Evolutionary conservation across 2,888 invertebrate species (phyloP).

Genomic region (Acanthosoma haemorrhoidale): DNA sequence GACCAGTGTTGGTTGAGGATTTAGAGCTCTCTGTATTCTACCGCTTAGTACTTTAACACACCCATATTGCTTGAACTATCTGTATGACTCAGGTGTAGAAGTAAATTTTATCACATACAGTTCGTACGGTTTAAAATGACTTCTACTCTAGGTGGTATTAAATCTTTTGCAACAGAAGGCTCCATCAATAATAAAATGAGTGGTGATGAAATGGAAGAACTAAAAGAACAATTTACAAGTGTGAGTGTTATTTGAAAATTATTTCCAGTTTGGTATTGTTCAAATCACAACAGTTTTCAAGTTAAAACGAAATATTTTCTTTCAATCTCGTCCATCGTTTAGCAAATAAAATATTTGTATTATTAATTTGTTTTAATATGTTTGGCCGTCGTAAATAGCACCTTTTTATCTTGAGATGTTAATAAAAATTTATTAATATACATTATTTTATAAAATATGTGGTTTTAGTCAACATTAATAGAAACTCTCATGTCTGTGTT

Average conservation of each 20-base stretch:
- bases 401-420: no score
- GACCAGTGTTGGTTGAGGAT: background rate
- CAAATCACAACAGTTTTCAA: no score
- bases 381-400: no score
- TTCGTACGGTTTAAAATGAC: background rate
- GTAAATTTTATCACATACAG: background rate
- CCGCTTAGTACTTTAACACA: constrained; percentile 4
- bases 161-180: background rate
- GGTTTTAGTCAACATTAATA: no score
- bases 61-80: constrained; percentile 13
- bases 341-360: no score
- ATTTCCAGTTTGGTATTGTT: constrained; percentile 81
- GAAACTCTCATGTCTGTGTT: no score
- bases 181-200: constrained; percentile 18
- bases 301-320: no score
- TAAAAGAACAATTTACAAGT: constrained; percentile 69
- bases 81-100: constrained; percentile 13
- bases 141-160: background rate
- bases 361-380: no score
- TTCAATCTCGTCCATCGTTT: no score
- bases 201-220: constrained; percentile 64
- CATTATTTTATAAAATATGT: no score
- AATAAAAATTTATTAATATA: no score
- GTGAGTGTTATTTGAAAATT: constrained; percentile 49
- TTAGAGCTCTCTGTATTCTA: background rate